These are phyloP conservation scores for Cariama cristata DNA, from an alignment of 2,113 vertebrate genomes.

Conservation along the genomic window DNA sequence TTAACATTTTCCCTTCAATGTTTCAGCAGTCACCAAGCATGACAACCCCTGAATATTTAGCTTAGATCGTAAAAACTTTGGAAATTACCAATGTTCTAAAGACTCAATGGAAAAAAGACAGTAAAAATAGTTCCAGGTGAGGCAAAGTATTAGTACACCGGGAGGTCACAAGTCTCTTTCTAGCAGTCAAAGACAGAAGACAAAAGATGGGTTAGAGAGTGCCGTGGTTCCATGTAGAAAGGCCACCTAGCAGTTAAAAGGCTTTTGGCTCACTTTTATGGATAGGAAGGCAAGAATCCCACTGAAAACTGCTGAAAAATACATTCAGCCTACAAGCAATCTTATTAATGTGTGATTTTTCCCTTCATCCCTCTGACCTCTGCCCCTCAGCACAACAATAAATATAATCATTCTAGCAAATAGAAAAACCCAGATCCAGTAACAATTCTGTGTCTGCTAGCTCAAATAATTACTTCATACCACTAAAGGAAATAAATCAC, in stretches of 20 bases:
- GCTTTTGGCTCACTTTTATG: neutral
- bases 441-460: neutral
- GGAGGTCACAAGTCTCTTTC: neutral
- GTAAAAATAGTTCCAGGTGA: neutral
- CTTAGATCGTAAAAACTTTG: neutral
- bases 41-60: neutral
- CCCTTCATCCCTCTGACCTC: neutral
- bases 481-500: neutral
- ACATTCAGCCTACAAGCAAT: neutral
- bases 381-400: neutral
- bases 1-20: neutral
- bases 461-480: neutral
- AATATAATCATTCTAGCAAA: neutral
- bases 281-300: neutral
- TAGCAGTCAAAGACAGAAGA: neutral
- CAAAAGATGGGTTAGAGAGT: neutral
- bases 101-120: neutral
- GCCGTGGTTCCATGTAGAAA: neutral
- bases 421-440: neutral
- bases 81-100: neutral
- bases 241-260: neutral
- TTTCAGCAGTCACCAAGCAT: neutral
- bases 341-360: neutral
- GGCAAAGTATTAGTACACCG: neutral
- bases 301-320: slow-evolving; percentile 1